Conservation (phyloP, 2,888 invertebrate species). For the Ophion ventricosus region DNA sequence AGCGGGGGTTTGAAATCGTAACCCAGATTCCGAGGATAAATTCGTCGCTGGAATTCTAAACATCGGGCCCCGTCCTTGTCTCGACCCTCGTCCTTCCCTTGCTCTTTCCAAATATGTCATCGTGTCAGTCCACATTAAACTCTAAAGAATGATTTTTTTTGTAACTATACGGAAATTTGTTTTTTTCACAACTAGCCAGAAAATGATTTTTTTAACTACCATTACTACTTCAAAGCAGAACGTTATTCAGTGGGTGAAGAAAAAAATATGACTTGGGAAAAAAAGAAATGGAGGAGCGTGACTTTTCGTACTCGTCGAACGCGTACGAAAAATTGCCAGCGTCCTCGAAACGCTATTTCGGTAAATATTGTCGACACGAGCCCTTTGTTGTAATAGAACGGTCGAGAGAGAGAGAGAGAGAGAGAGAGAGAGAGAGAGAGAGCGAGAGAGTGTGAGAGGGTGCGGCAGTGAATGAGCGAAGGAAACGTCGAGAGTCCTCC, state of each 20-base stretch:
- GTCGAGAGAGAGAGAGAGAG: background rate
- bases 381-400: background rate
- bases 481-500: conserved; percentile 56
- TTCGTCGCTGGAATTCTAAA: conserved; percentile 63
- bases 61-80: conserved; percentile 6
- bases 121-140: no score
- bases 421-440: conserved; percentile 38
- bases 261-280: no score
- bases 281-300: no score
- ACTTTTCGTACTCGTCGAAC: no score
- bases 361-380: no score
- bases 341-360: no score
- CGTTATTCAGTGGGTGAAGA: no score
- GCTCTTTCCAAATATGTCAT: background rate
- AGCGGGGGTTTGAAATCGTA: conserved; percentile 54
- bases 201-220: no score
- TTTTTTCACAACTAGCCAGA: no score
- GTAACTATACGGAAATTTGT: background rate
- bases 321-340: no score
- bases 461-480: conserved; percentile 31
- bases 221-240: no score
- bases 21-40: conserved; percentile 68
- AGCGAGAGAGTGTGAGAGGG: conserved; percentile 45
- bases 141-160: background rate
- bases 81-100: background rate